Evolutionary conservation across 2,888 invertebrate genomes (phyloP), one percentile per base, ranked within the genome.

Genomic region (Zonitis immaculata): DNA sequence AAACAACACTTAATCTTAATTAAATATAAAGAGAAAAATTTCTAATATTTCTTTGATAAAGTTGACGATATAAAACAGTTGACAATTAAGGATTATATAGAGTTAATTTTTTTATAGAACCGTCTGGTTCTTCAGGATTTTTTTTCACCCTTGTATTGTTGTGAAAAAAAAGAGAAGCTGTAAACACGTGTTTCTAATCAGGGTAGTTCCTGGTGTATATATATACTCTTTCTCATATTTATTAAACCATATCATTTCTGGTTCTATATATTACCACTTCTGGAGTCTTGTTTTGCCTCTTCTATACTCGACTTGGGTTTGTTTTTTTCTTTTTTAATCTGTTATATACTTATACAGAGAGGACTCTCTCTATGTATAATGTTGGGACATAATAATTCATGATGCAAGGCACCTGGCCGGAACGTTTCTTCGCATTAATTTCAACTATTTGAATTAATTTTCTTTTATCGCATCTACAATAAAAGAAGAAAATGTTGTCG

Each of bases 361-460:
- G n/a, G n/a, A n/a, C n/a, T n/a, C n/a, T n/a, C n/a, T n/a, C n/a
- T n/a, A n/a, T n/a, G n/a, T n/a, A n/a, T n/a, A 27, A 9, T 32
- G 32, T 32, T 32, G 32, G 32, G 14, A 32, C 25, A 30, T 52
- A 52, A 52, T 48, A n/a, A n/a, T n/a, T 53, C 53, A 49, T 42
- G 49, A 16, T 20, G 16, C 47, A 28, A 48, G 50, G n/a, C 57
- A 57, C 57, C 57, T 57, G 57, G 54, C 20, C 20, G 49, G 54
- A 50, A 54, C 54, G 57, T 47, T 52, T 47, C 49, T 47, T 42
- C 47, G 57, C 57, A 57, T 57, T 54, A 52, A 57, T 57, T 54
- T 50, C 52, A 32, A 32, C 25, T 50, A 57, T 57, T 57, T 55
- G 42, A 51, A 54, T 54, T 54, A 50, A 54, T 46, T 11, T 44